Conservation (phyloP, 2,888 invertebrate species). For the Tetranychus truncatus region DNA sequence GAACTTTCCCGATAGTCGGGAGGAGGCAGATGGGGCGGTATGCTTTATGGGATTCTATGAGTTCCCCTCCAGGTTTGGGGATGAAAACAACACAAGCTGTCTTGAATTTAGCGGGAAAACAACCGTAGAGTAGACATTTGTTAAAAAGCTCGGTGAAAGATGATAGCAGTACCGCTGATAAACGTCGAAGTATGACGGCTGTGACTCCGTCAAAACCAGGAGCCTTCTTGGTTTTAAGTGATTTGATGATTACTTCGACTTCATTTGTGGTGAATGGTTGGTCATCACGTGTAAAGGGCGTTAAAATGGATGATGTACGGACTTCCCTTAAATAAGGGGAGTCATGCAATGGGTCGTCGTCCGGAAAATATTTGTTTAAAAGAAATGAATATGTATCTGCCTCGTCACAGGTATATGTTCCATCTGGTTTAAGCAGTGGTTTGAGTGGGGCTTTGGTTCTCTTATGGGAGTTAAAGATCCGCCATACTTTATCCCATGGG, state of each 20-base stretch:
- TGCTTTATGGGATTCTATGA: neutral
- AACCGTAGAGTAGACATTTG: neutral
- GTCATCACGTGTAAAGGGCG: neutral
- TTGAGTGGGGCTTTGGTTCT: neutral
- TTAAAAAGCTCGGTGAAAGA: neutral
- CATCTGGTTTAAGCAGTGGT: neutral
- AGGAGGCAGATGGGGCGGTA: neutral
- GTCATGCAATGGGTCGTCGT: neutral
- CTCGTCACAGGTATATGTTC: neutral
- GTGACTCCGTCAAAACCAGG: conserved; percentile 10
- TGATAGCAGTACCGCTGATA: neutral
- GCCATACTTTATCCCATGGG: neutral
- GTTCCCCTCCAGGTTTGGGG: too few species aligned
- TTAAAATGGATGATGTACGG: neutral
- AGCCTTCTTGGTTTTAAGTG: neutral
- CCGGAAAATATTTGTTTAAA: neutral
- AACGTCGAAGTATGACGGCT: neutral
- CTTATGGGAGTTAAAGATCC: neutral
- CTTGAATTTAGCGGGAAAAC: neutral
- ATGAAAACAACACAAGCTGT: neutral
- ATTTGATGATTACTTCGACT: neutral
- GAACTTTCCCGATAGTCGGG: neutral
- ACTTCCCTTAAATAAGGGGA: neutral
- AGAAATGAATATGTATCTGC: neutral
- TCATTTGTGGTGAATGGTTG: conserved; percentile 10